Evolutionary conservation across 2,113 vertebrate genomes (phyloP), one percentile per base, ranked within the genome.

Genomic region (Riparia riparia): DNA sequence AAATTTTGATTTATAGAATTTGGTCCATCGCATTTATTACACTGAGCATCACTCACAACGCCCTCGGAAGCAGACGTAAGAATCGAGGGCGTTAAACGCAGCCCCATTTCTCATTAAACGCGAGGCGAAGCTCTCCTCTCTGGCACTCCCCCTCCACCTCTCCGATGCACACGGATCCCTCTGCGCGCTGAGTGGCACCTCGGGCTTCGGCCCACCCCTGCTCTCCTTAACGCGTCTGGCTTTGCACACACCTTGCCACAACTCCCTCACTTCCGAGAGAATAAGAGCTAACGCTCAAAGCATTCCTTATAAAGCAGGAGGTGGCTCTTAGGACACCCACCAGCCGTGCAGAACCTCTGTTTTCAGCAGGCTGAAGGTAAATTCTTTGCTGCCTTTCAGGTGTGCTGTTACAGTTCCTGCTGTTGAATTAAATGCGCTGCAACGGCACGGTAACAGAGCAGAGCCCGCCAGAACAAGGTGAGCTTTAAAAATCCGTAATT

Each of bases 401-500:
- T 65, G 47, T 64, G 45, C 49, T 54, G 7, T 60, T 51, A 37
- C 31, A 47, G 29, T 41, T 32, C 54, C 60, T 47, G 71, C 6
- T 68, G 47, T 4, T 44, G 63, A 86, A 68, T 81, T 88, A 84
- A 93, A 89, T 0, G 44, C 25, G 76, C 25, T 83, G 78, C 91
- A 79, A 12, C 25, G 86, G 92, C 71, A 53, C 0, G 9, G 63
- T 19, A 81, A 74, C 16, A 14, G 63, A 89, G 80, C 76, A 50
- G 53, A 0, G 4, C 15, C 28, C 66, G 73, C 45, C 37, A 83
- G 68, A 47, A 93, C 94, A 95, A 83, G 1, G 60, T 17, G 58
- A 57, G 89, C 88, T 95, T 89, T 70, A 41, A 79, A 93, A 94
- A 88, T 69, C 64, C 54, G 14, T 61, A 93, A 92, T 72, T 88